Conservation (phyloP, 1,140 invertebrate genomes). For the Prorops nasuta region DNA sequence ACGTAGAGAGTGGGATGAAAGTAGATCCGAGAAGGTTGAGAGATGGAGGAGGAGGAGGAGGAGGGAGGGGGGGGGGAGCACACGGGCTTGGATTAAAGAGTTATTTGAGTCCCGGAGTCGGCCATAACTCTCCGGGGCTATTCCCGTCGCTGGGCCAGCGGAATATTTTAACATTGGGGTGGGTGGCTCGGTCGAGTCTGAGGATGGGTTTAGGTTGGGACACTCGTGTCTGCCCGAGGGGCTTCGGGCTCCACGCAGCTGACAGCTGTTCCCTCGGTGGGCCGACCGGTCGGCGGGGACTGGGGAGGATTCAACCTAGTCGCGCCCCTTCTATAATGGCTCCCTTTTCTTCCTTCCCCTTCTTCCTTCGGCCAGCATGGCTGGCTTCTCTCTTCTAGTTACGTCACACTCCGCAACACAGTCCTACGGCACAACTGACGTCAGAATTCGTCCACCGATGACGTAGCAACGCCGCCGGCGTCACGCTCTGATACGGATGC, state of each 20-base stretch:
- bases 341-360: slow-evolving; percentile 59
- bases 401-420: background rate
- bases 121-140: slow-evolving; percentile 56
- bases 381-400: slow-evolving; percentile 37
- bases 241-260: slow-evolving; percentile 50
- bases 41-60: slow-evolving; percentile 3
- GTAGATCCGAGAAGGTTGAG: slow-evolving; percentile 24
- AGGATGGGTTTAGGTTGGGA: slow-evolving; percentile 26
- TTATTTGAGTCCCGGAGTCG: slow-evolving; percentile 57
- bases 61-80: slow-evolving; percentile 25
- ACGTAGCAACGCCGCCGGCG: slow-evolving; percentile 40
- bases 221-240: slow-evolving; percentile 13
- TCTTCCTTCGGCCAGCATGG: slow-evolving; percentile 46
- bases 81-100: slow-evolving; percentile 56
- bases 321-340: slow-evolving; percentile 60
- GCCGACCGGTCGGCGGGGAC: slow-evolving; percentile 51
- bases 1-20: slow-evolving; percentile 14
- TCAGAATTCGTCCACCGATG: slow-evolving; percentile 38
- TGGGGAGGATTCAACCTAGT: slow-evolving; percentile 58
- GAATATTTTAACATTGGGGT: slow-evolving; percentile 56
- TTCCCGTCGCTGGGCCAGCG: slow-evolving; percentile 52
- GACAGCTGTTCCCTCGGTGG: slow-evolving; percentile 58
- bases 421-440: slow-evolving; percentile 44
- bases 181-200: slow-evolving; percentile 38
- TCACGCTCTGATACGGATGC: slow-evolving; percentile 27